Evolutionary conservation across 2,113 vertebrate genomes (phyloP).

Genomic region (Clarias macrocephalus): DNA sequence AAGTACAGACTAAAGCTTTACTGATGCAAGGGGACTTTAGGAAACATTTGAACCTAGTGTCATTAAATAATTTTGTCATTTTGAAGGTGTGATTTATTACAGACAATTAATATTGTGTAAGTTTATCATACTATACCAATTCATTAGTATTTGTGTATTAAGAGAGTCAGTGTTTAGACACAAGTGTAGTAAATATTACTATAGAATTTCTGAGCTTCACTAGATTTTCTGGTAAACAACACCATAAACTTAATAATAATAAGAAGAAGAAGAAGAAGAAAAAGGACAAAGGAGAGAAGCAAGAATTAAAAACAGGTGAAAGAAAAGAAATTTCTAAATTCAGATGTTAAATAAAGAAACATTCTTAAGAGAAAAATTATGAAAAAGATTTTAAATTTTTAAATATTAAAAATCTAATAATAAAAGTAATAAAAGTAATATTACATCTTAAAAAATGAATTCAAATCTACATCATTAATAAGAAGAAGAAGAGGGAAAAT

Average conservation of each 20-base stretch:
- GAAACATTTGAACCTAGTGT: background rate
- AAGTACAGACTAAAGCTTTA: background rate
- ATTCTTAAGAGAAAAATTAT: too few relatives aligned
- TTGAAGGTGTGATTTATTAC: background rate
- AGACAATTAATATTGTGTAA: background rate
- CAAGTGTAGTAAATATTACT: background rate
- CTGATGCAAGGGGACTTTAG: too few relatives aligned
- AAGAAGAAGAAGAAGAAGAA: background rate
- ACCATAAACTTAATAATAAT: background rate
- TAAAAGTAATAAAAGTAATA: too few relatives aligned
- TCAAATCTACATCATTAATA: too few relatives aligned
- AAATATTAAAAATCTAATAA: too few relatives aligned
- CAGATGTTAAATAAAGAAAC: too few relatives aligned
- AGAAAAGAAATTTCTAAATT: background rate
- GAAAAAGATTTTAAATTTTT: too few relatives aligned
- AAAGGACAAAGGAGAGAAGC: background rate
- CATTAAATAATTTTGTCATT: background rate
- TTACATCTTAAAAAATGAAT: too few relatives aligned
- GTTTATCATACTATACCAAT: background rate
- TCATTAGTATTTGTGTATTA: background rate
- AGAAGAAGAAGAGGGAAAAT: too few relatives aligned
- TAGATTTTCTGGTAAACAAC: background rate
- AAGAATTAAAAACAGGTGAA: too few relatives aligned
- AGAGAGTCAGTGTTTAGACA: background rate
- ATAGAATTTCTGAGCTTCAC: background rate